phyloP scores from a whole-genome alignment of 2,888 invertebrate genomes.

The Pimpla rufipes region DNA sequence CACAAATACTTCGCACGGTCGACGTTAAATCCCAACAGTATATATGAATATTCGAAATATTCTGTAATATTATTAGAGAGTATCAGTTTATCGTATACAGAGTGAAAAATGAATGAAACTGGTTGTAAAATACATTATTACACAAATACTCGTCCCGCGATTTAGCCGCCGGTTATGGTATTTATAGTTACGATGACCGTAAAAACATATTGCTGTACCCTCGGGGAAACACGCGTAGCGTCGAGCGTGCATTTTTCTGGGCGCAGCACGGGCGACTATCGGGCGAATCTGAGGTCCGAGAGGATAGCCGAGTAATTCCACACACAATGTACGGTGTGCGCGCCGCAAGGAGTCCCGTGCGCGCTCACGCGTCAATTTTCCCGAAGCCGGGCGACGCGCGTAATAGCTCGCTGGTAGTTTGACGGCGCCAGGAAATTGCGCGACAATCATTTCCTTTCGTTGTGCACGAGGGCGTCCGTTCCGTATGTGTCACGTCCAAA shows the following conservation, averaged over 20 bases:
- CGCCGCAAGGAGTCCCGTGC: conserved; percentile 35
- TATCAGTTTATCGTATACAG: too few relatives aligned
- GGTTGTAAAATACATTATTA: too few relatives aligned
- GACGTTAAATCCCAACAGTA: too few relatives aligned
- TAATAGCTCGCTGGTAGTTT: conserved; percentile 64
- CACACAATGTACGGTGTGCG: neutral
- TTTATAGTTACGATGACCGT: too few relatives aligned
- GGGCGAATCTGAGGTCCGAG: conserved; percentile 18
- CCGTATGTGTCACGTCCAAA: conserved; percentile 16
- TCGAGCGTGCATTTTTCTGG: neutral
- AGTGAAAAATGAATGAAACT: too few relatives aligned
- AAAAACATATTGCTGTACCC: too few relatives aligned
- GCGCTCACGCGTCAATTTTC: conserved; percentile 68
- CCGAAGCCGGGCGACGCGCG: conserved; percentile 55
- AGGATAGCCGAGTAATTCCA: neutral
- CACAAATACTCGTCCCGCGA: too few relatives aligned
- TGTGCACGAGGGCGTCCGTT: conserved; percentile 60
- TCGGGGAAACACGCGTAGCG: too few relatives aligned
- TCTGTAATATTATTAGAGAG: too few relatives aligned
- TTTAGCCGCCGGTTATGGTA: too few relatives aligned
- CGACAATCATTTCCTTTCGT: conserved; percentile 71
- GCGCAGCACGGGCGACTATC: neutral
- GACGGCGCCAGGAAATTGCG: conserved; percentile 72
- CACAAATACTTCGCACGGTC: too few relatives aligned
- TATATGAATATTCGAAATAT: too few relatives aligned